Conservation (phyloP, 2,113 vertebrate species). For the Myotis lucifugus region DNA sequence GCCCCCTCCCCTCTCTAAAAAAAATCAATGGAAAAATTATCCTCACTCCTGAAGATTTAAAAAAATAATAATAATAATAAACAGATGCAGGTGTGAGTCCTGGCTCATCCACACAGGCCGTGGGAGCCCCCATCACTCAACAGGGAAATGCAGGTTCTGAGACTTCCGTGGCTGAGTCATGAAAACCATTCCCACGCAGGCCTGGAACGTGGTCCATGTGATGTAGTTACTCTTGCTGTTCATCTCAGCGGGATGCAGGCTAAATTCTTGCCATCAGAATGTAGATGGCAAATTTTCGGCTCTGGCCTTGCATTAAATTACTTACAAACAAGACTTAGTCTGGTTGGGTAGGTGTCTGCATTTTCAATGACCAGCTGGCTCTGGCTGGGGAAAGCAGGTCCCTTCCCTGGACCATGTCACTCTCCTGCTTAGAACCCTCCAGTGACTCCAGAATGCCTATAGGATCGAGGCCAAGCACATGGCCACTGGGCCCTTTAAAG, state of each 20-base stretch:
- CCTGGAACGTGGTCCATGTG: neutral
- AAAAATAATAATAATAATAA: too few relatives aligned
- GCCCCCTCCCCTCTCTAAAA: too few relatives aligned
- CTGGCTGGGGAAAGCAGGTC: neutral
- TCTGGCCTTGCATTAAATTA: neutral
- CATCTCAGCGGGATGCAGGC: neutral
- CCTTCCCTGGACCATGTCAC: neutral
- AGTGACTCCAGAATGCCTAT: neutral
- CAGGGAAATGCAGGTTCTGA: neutral
- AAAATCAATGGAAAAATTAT: too few relatives aligned
- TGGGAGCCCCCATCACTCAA: neutral
- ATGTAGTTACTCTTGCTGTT: neutral
- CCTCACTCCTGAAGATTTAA: too few relatives aligned
- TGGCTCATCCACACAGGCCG: neutral
- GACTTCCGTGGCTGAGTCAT: neutral
- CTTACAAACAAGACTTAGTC: neutral
- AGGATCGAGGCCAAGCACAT: neutral
- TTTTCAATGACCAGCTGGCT: neutral
- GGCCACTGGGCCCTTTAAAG: neutral
- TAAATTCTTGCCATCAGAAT: neutral
- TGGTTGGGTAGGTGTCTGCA: neutral
- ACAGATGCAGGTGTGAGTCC: neutral
- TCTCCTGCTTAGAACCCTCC: neutral
- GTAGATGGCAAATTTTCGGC: neutral
- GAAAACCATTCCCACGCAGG: neutral